Evolutionary conservation across 1,140 invertebrate species (phyloP), one percentile per base, ranked within the genome.

Genomic region (Neoseiulus cucumeris): DNA sequence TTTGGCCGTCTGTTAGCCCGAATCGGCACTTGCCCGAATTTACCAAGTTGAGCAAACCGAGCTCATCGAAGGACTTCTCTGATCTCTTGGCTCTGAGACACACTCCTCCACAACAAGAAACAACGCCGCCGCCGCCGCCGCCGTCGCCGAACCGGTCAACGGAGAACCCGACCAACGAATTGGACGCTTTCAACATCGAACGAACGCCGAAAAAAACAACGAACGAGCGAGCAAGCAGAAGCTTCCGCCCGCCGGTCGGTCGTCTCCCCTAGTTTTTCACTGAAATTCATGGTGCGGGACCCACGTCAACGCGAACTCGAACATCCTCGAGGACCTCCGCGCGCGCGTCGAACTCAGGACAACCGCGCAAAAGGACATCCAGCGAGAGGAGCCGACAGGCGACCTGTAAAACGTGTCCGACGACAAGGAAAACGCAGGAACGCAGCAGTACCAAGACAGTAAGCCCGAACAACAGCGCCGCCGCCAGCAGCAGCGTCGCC

Each of bases 51-150:
- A 33, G 51, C 51, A 59, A 25, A 59, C 51, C 51, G 33, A 59
- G 51, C 51, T 59, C 51, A 59, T 59, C 33, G 51, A 59, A 59
- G 51, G 51, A 59, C 51, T 59, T 59, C 51, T 59, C 51, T 25
- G 33, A 59, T 33, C 51, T 59, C 51, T 25, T 25, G 51, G 51
- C 51, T 59, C 51, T 59, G 51, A 25, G 51, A 59, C 51, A 17
- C 33, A 39, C 33, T 39, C 9, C 33, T 39, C 33, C 33, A 39
- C 33, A 9, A 39, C 33, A 39, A 39, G 4, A 9, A 39, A 39
- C 33, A 28, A 22, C 25, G 45, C 14, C 5, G 17, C 25, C 42
- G n/a, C 25, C 45, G 45, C 5, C 45, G 5, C 5, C 45, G 5
- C 22, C 0, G 22, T 25, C 51, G 22, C 1, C 4, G 51, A 17